Evolutionary conservation across 2,888 invertebrate genomes (phyloP).

Genomic region (Crocallis elinguaria): DNA sequence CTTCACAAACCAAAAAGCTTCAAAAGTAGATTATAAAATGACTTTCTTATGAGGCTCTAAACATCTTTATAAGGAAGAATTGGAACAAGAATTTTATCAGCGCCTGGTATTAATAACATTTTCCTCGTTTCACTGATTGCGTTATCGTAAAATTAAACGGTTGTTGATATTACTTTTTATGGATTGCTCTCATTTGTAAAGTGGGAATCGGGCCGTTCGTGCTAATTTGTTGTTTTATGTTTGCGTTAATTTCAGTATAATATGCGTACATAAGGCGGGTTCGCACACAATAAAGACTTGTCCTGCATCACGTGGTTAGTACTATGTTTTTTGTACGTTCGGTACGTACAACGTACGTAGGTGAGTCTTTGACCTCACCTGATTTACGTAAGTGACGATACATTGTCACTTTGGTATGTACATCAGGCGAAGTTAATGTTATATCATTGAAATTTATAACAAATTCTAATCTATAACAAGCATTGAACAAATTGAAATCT

Average conservation of each 20-base stretch:
- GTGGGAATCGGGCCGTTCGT: conserved; percentile 24
- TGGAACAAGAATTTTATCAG: conserved; percentile 11
- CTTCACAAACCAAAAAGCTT: conserved; percentile 2
- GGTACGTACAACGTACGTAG: too few species aligned
- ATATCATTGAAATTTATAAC: too few species aligned
- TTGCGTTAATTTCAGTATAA: conserved; percentile 3
- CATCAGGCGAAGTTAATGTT: too few species aligned
- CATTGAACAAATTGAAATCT: too few species aligned
- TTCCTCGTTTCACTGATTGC: conserved; percentile 35
- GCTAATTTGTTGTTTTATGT: conserved; percentile 22
- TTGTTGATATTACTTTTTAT: conserved; percentile 45
- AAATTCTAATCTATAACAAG: too few species aligned
- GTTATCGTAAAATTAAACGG: conserved; percentile 48
- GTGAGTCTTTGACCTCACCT: too few species aligned
- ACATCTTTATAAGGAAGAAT: conserved; percentile 5
- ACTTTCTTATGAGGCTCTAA: conserved; percentile 15
- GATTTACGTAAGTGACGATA: too few species aligned
- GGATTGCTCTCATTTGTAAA: conserved; percentile 38
- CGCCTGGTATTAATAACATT: conserved; percentile 17
- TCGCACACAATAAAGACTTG: too few species aligned
- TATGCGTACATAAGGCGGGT: too few species aligned
- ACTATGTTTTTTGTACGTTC: too few species aligned
- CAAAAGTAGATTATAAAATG: conserved; percentile 10
- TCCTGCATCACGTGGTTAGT: too few species aligned
- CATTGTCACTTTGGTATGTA: too few species aligned